Base-by-base conservation (phyloP, 1,140 invertebrate species). In the Piezodorus guildinii region DNA sequence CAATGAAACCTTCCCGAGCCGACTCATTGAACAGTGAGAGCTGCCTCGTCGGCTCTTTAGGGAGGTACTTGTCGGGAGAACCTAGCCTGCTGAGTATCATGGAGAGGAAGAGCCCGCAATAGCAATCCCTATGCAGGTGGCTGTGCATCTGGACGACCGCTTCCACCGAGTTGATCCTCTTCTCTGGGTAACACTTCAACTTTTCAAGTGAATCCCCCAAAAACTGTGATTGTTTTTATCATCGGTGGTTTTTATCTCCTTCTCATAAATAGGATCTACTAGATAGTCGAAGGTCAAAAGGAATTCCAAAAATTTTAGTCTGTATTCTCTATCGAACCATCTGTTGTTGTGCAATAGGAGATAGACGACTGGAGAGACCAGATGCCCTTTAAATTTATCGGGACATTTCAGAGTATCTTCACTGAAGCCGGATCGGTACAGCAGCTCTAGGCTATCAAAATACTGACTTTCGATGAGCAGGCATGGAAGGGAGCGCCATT, bases 251-350 rank as follows among this genome's bases (percentile, higher is more conserved):
- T n/a, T n/a, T n/a, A n/a, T n/a, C n/a, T n/a, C n/a, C n/a, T n/a
- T n/a, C n/a, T n/a, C n/a, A n/a, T n/a, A n/a, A n/a, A n/a, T n/a
- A n/a, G n/a, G n/a, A n/a, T n/a, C n/a, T n/a, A n/a, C n/a, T n/a
- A n/a, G n/a, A n/a, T n/a, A n/a, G n/a, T n/a, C n/a, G n/a, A n/a
- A 30, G 19, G 62, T 14, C 8, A 62, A 25, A 14, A 62, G n/a
- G 15, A 62, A 27, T 52, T 62, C 62, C 10, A 62, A 39, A 27
- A 51, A 62, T 25, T 62, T 52, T 3, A 49, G 9, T 62, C 51
- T 49, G 5, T 49, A 16, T 49, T 62, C 23, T 1, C 16, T n/a
- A n/a, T 23, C 16, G 9, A 51, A 30, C 12, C 30, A 30, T 30
- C 9, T 30, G 9, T 3, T 9, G 8, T 25, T n/a, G 46, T 62